These are phyloP conservation scores for Ophioninae sp. DNA, from an alignment of 2,888 invertebrate species.

Conservation along the genomic window DNA sequence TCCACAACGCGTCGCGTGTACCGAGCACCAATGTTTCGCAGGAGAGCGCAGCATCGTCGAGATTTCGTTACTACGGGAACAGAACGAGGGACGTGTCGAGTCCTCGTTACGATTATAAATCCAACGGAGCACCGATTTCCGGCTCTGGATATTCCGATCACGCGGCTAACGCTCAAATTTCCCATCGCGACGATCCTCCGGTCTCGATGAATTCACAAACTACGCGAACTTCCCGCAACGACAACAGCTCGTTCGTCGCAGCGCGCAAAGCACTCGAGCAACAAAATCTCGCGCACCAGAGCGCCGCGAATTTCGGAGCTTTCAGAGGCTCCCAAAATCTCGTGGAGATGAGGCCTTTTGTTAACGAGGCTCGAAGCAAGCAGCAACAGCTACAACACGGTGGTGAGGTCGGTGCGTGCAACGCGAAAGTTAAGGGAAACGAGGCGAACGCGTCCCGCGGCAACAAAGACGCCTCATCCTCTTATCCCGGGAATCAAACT, in stretches of 20 bases:
- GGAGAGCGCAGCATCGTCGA: slow-evolving; percentile 62
- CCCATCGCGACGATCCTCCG: slow-evolving; percentile 23
- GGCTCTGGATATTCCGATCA: slow-evolving; percentile 52
- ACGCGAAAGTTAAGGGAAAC: slow-evolving; percentile 65
- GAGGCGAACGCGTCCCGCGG: slow-evolving; percentile 63
- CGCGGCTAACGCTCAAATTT: not conserved
- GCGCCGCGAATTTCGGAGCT: not conserved
- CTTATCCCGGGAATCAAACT: slow-evolving; percentile 66
- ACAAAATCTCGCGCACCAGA: slow-evolving; percentile 39
- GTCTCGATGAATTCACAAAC: slow-evolving; percentile 25
- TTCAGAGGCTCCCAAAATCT: not conserved
- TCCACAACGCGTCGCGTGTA: not conserved
- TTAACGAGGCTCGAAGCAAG: slow-evolving; percentile 62
- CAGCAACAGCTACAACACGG: too few relatives aligned
- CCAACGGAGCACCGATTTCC: slow-evolving; percentile 47
- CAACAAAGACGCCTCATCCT: slow-evolving; percentile 66
- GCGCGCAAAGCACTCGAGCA: slow-evolving; percentile 69
- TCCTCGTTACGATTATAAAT: slow-evolving; percentile 68
- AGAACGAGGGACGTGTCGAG: slow-evolving; percentile 63
- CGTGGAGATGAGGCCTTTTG: not conserved
- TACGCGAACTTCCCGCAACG: slow-evolving; percentile 62
- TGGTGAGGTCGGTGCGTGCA: slow-evolving; percentile 3
- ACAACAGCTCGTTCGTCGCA: slow-evolving; percentile 62
- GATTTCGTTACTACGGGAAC: slow-evolving; percentile 67
- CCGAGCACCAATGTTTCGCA: not conserved